A percentile compares a stretch with the other conserved stretches of the same genome.
Evolutionary conservation across 2,113 vertebrate species (phyloP).

Genomic region (Argyrosomus japonicus): DNA sequence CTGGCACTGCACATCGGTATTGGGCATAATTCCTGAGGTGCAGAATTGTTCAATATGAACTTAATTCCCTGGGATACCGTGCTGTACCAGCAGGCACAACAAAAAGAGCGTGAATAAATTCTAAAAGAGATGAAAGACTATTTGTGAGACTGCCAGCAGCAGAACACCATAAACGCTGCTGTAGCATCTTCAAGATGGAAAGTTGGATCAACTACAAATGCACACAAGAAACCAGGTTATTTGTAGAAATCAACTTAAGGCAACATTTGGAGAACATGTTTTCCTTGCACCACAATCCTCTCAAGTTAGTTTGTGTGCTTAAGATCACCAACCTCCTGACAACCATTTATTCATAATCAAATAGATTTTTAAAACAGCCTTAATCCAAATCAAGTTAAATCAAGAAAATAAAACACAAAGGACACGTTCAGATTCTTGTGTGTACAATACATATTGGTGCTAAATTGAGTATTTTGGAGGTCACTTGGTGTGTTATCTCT

Average conservation of each 20-base stretch:
- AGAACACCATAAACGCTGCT: background rate
- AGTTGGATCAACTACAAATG: background rate
- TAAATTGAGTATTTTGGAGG: background rate
- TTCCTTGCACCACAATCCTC: background rate
- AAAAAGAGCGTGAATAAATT: background rate
- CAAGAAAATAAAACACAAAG: background rate
- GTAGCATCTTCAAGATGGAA: background rate
- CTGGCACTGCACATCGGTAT: too few species aligned
- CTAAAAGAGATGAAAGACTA: background rate
- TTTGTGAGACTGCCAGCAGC: background rate
- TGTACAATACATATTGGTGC: background rate
- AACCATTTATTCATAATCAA: slow-evolving; percentile 11
- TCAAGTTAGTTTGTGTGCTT: background rate
- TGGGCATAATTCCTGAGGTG: too few species aligned
- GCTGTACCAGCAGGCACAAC: background rate
- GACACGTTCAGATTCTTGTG: background rate
- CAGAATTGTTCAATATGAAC: too few species aligned
- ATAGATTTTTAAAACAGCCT: background rate
- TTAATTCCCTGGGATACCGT: background rate
- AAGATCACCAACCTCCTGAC: background rate
- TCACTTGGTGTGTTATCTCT: slow-evolving; percentile 14
- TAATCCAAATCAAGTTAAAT: background rate
- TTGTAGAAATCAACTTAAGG: background rate
- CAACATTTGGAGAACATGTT: background rate
- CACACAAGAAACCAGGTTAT: background rate